Evolutionary conservation across 2,888 invertebrate species (phyloP), one percentile per base, ranked within the genome.

Genomic region (Cosmopolites sordidus): DNA sequence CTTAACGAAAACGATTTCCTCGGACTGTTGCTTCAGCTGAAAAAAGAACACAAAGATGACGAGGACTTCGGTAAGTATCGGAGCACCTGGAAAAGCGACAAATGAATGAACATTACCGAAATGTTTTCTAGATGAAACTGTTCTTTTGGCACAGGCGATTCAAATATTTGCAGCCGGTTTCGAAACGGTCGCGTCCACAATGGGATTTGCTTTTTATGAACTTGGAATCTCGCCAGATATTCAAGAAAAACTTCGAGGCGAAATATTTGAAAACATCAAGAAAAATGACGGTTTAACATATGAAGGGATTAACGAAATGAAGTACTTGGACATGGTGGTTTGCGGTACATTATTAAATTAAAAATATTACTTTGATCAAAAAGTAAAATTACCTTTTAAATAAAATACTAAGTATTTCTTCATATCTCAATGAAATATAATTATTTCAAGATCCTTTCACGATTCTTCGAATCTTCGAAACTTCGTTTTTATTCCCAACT

Each of bases 91-190:
- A n/a, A n/a, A n/a, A n/a, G n/a, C n/a, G n/a, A n/a, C n/a, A n/a
- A n/a, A n/a, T n/a, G n/a, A n/a, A n/a, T n/a, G n/a, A n/a, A n/a
- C n/a, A n/a, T n/a, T n/a, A n/a, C n/a, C n/a, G n/a, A n/a, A n/a
- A n/a, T n/a, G n/a, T n/a, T n/a, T n/a, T n/a, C n/a, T n/a, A n/a
- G n/a, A n/a, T n/a, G n/a, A n/a, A n/a, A n/a, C n/a, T n/a, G n/a
- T n/a, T n/a, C n/a, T 58, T 1, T 46, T 62, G 15, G 60, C 57
- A 9, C 57, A 59, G 37, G 61, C 61, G 2, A 41, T 58, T 3
- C 60, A 62, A 48, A 81, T 83, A 60, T 81, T 82, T 66, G 70
- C 78, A 11, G 83, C 81, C 1, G 83, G 83, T 0, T 83, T 79
- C 64, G 83, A 83, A 68, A 83, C 83, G 5, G 80, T 81, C 0